Percentiles rank a stretch among this genome's conserved stretches.
phyloP scores from a whole-genome alignment of 2,888 invertebrate genomes.

The Sesia apiformis region DNA sequence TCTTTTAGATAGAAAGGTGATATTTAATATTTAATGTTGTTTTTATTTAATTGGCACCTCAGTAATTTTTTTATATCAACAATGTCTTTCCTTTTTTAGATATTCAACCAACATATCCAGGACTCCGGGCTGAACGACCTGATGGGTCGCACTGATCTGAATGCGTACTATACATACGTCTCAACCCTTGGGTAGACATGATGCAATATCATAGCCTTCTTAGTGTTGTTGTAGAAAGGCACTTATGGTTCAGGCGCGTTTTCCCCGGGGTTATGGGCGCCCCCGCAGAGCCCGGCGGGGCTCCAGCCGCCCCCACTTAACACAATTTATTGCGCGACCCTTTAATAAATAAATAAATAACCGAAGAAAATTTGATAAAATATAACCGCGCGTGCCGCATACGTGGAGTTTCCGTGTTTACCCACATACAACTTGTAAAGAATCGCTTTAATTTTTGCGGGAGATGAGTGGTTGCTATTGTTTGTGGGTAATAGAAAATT shows the following conservation, averaged over 20 bases:
- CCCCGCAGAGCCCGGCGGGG: constrained; percentile 62
- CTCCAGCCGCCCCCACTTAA: constrained; percentile 69
- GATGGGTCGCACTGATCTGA: too few relatives aligned
- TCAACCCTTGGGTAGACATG: constrained; percentile 23
- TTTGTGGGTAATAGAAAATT: too few relatives aligned
- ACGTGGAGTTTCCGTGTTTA: constrained; percentile 18
- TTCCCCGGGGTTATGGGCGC: constrained; percentile 64
- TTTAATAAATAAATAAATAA: constrained; percentile 74
- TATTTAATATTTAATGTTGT: too few relatives aligned
- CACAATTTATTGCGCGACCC: constrained; percentile 70
- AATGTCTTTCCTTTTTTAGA: too few relatives aligned
- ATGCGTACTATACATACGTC: constrained; percentile 1
- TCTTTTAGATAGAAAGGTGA: too few relatives aligned
- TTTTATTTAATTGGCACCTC: too few relatives aligned
- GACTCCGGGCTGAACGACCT: too few relatives aligned
- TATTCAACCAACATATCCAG: too few relatives aligned
- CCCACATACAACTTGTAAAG: constrained; percentile 23
- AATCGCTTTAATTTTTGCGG: constrained; percentile 36
- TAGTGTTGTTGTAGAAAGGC: constrained; percentile 56
- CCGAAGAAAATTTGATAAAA: constrained; percentile 71
- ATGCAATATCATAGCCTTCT: constrained; percentile 40
- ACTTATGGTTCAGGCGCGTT: constrained; percentile 62
- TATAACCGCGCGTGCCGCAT: constrained; percentile 47
- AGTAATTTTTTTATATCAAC: too few relatives aligned
- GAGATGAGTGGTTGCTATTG: constrained; percentile 6